Conservation (phyloP, 2,113 vertebrate species). For the Xenus cinereus region DNA sequence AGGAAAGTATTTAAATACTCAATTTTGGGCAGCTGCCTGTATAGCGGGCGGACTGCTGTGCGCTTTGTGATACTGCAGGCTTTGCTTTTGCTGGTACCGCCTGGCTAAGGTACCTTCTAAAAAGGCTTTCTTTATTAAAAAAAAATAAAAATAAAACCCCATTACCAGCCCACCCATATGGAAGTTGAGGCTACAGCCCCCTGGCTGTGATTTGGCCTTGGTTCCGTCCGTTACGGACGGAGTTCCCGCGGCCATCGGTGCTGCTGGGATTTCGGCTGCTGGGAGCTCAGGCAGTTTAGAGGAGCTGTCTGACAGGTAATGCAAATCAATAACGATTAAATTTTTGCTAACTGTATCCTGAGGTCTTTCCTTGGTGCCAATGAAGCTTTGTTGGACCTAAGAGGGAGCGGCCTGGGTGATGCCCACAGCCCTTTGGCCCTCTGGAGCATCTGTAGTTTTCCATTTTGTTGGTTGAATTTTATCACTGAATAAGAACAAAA, state of each 20-base stretch:
- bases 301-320: not conserved
- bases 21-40: accelerated
- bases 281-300: not conserved
- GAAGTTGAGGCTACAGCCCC: not conserved
- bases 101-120: not conserved
- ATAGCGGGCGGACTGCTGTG: accelerated
- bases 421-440: not conserved
- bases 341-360: not conserved
- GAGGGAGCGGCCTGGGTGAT: not conserved
- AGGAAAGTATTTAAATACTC: accelerated
- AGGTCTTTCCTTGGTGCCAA: not conserved
- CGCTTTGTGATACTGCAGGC: accelerated
- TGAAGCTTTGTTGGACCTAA: not conserved
- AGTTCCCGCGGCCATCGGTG: not conserved
- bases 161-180: not conserved
- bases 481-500: not conserved
- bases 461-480: not conserved
- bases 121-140: not conserved
- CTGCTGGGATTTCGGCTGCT: not conserved
- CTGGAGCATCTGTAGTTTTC: accelerated
- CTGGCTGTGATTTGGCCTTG: not conserved
- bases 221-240: accelerated
- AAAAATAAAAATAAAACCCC: not conserved
- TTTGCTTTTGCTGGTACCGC: not conserved
- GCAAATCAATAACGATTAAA: not conserved